phyloP scores from a whole-genome alignment of 2,888 invertebrate species.

The Gandaritis pyraliata region DNA sequence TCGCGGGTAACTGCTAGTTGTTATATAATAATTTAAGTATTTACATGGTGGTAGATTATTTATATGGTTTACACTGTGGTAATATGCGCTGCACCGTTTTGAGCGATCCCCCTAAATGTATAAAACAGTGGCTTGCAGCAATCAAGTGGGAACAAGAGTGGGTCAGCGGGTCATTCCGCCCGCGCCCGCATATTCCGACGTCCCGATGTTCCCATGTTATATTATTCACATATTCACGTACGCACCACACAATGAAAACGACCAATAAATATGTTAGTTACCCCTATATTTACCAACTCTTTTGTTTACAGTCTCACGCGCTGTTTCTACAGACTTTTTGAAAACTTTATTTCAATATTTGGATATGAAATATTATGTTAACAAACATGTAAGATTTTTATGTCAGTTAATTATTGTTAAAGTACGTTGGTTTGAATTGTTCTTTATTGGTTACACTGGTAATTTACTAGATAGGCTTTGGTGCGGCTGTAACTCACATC shows the following conservation, averaged over 20 bases:
- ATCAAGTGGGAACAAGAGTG: conserved; percentile 69
- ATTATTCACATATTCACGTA: conserved; percentile 71
- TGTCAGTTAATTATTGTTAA: too few relatives aligned
- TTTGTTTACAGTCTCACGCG: conserved; percentile 38
- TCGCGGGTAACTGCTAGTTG: too few relatives aligned
- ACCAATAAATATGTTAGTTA: conserved; percentile 61
- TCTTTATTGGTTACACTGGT: background rate
- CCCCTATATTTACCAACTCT: conserved; percentile 59
- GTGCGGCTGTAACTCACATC: background rate
- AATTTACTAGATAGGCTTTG: background rate
- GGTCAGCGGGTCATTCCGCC: conserved; percentile 75
- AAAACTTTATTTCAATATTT: too few relatives aligned
- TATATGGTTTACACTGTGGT: too few relatives aligned
- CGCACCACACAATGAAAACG: conserved; percentile 58
- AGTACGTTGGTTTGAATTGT: conserved; percentile 16
- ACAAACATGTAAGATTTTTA: too few relatives aligned
- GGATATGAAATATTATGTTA: too few relatives aligned
- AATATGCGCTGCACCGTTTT: too few relatives aligned
- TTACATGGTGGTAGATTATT: too few relatives aligned
- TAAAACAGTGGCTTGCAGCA: conserved; percentile 50
- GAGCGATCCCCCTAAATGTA: background rate
- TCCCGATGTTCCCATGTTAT: conserved; percentile 56
- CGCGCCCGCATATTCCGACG: conserved; percentile 47
- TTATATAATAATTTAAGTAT: too few relatives aligned
- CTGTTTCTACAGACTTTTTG: too few relatives aligned